These are phyloP conservation scores for Gonatopus flavifemur DNA, from an alignment of 1,140 invertebrate genomes.

Conservation along the genomic window DNA sequence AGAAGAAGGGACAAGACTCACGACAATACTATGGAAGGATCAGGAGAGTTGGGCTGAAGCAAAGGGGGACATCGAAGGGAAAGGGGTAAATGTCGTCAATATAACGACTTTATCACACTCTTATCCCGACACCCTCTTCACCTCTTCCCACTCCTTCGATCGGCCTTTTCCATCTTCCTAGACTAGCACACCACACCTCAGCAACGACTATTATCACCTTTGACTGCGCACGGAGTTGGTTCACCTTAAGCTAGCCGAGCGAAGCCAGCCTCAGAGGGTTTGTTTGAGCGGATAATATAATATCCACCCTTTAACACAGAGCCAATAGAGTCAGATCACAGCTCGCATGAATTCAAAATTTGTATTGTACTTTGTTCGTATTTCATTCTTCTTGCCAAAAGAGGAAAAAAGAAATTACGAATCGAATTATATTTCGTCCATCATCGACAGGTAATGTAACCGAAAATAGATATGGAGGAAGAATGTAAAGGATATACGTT, in stretches of 20 bases:
- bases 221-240: constrained; percentile 40
- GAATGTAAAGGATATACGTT: neutral
- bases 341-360: no score
- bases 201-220: constrained; percentile 49
- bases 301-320: constrained; percentile 43
- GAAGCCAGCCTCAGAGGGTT: constrained; percentile 37
- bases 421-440: constrained; percentile 11
- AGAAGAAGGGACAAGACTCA: no score
- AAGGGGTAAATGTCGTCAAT: constrained; percentile 48
- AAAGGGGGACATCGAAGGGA: no score
- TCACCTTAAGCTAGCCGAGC: constrained; percentile 46
- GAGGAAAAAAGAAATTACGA: constrained; percentile 6
- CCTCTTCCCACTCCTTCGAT: constrained; percentile 22
- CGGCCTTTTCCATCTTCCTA: constrained; percentile 36
- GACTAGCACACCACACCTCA: constrained; percentile 35
- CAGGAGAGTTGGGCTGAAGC: no score
- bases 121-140: constrained; percentile 26
- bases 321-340: constrained; percentile 12
- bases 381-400: no score
- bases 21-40: no score
- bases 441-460: no score
- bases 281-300: constrained; percentile 48
- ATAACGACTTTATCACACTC: constrained; percentile 54
- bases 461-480: neutral
- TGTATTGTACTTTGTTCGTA: no score